Evolutionary conservation across 2,888 invertebrate genomes (phyloP).

Genomic region (Eretmocerus hayati): DNA sequence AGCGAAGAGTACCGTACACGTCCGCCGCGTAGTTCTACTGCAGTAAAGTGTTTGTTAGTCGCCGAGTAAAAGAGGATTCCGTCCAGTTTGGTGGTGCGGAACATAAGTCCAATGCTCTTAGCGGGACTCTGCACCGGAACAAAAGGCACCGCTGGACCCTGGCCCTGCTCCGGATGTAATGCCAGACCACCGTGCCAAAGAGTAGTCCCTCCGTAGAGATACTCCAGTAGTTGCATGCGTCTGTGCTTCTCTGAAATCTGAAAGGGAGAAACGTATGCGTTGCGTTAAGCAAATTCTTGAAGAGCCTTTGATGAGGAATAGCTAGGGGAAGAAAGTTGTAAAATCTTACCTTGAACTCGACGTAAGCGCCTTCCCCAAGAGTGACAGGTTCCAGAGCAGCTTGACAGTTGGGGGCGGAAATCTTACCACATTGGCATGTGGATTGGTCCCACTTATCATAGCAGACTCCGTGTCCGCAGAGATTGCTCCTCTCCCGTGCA

Average conservation of each 20-base stretch:
- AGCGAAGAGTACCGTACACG: conserved; percentile 74
- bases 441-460: conserved; percentile 78
- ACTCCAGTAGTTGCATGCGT: conserved; percentile 78
- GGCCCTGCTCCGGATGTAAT: conserved; percentile 30
- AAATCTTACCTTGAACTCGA: conserved; percentile 58
- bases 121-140: conserved; percentile 48
- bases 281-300: no score
- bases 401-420: conserved; percentile 74
- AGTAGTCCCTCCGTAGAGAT: conserved; percentile 67
- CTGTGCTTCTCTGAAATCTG: conserved; percentile 75
- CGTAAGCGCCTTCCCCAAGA: conserved; percentile 67
- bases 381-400: conserved; percentile 73
- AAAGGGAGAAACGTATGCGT: no score
- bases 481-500: conserved; percentile 39
- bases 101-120: conserved; percentile 71
- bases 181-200: conserved; percentile 53
- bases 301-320: no score
- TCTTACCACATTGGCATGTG: conserved; percentile 63
- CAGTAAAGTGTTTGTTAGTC: conserved; percentile 80
- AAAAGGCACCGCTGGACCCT: conserved; percentile 27
- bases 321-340: neutral
- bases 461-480: conserved; percentile 65
- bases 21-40: conserved; percentile 70
- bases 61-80: conserved; percentile 82
- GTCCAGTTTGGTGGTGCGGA: conserved; percentile 70